Conservation (phyloP, 2,113 vertebrate species). For the Numida meleagris region DNA sequence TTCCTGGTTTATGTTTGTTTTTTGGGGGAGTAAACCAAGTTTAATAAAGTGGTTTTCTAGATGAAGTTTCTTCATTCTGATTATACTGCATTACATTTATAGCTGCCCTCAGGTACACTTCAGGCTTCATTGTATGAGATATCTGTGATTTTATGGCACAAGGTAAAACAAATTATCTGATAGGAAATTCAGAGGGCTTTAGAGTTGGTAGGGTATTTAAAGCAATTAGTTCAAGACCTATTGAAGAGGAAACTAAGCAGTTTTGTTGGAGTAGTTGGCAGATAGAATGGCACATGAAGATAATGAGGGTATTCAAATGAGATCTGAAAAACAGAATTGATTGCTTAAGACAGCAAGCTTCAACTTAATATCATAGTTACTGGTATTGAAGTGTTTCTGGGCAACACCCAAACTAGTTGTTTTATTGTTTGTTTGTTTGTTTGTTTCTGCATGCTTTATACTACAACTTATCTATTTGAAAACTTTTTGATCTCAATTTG, state of each 20-base stretch:
- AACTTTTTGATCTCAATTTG: neutral
- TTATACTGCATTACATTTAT: neutral
- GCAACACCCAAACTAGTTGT: fast-evolving
- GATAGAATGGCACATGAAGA: neutral
- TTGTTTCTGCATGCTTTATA: neutral
- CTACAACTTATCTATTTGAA: neutral
- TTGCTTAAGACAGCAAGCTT: neutral
- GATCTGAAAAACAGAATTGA: neutral
- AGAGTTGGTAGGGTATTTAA: neutral
- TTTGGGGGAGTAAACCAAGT: neutral
- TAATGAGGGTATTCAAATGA: neutral
- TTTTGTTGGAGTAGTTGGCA: neutral
- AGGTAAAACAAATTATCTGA: neutral
- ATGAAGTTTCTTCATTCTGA: neutral
- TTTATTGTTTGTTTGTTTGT: neutral
- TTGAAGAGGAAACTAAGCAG: neutral
- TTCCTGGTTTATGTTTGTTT: neutral
- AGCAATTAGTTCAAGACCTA: neutral
- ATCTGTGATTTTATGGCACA: neutral
- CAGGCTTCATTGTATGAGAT: neutral
- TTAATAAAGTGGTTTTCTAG: neutral
- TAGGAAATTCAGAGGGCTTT: neutral
- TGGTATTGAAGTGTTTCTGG: neutral
- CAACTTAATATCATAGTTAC: neutral
- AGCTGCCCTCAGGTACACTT: neutral